A percentile compares a stretch with the other conserved stretches of the same genome.
These are phyloP conservation scores for Lepidostoma basale DNA, from an alignment of 1,140 invertebrate species.

Conservation along the genomic window DNA sequence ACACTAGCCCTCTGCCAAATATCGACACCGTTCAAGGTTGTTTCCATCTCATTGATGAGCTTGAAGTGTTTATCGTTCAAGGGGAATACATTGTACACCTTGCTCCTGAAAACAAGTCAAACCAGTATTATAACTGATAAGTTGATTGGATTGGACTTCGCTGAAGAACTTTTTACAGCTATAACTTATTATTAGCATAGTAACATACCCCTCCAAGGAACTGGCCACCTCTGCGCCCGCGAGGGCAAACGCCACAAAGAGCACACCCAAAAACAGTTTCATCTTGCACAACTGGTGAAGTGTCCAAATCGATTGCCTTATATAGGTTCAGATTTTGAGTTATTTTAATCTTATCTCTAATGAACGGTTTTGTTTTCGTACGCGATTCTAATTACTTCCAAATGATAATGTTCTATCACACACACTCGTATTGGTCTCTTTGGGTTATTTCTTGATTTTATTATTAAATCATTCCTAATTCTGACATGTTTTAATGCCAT, in stretches of 20 bases:
- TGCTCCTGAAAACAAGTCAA: slow-evolving; percentile 33
- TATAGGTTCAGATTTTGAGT: too few species aligned
- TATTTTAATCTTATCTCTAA: too few species aligned
- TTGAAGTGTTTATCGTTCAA: slow-evolving; percentile 27
- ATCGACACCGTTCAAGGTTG: slow-evolving; percentile 28
- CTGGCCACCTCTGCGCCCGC: slow-evolving; percentile 21
- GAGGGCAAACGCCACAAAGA: slow-evolving; percentile 38
- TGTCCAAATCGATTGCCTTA: not conserved
- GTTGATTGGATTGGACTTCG: not conserved
- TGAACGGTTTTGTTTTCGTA: too few species aligned
- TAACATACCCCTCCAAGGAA: slow-evolving; percentile 27
- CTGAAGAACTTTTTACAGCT: too few species aligned
- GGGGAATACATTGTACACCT: slow-evolving; percentile 39
- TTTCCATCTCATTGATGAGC: slow-evolving; percentile 18
- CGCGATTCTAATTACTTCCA: too few species aligned
- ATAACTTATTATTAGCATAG: too few species aligned
- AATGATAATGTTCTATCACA: too few species aligned
- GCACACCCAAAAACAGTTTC: slow-evolving; percentile 32
- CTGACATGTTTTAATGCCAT: too few species aligned
- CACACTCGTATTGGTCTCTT: too few species aligned
- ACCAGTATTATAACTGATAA: too few species aligned
- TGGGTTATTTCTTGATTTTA: too few species aligned
- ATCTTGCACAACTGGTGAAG: slow-evolving; percentile 21
- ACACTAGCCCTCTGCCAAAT: slow-evolving; percentile 37
- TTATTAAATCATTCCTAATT: too few species aligned